Conservation (phyloP, 2,888 invertebrate genomes). For the Drosophila testacea region DNA sequence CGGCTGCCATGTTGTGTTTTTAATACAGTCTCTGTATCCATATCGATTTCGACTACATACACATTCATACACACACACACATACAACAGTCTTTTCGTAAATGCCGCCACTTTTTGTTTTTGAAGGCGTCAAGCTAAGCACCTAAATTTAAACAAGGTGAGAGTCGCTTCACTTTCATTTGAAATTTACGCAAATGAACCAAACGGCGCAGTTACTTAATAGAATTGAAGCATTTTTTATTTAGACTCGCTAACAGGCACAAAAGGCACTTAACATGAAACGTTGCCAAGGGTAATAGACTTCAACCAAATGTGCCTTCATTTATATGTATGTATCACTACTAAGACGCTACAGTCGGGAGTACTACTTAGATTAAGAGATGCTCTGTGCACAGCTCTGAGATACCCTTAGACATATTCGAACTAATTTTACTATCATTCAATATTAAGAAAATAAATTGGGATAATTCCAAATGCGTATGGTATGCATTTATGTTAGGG, state of each 20-base stretch:
- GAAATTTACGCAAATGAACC: conserved; percentile 65
- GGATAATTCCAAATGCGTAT: too few species aligned
- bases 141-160: conserved; percentile 41
- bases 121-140: conserved; percentile 37
- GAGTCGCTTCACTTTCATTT: conserved; percentile 47
- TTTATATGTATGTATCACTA: not conserved
- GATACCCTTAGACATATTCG: not conserved
- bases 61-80: conserved; percentile 26
- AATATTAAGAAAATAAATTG: too few species aligned
- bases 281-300: conserved; percentile 60
- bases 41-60: not conserved
- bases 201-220: conserved; percentile 47
- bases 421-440: too few species aligned
- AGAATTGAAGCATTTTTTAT: conserved; percentile 62
- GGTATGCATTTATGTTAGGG: too few species aligned
- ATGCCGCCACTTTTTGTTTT: conserved; percentile 15
- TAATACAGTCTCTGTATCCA: not conserved
- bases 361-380: too few species aligned
- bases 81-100: not conserved
- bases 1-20: conserved; percentile 40
- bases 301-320: not conserved
- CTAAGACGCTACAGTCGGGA: not conserved
- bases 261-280: conserved; percentile 50
- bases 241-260: conserved; percentile 23
- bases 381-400: not conserved